phyloP scores from a whole-genome alignment of 2,113 vertebrate species.

The Cyprinodon tularosa region DNA sequence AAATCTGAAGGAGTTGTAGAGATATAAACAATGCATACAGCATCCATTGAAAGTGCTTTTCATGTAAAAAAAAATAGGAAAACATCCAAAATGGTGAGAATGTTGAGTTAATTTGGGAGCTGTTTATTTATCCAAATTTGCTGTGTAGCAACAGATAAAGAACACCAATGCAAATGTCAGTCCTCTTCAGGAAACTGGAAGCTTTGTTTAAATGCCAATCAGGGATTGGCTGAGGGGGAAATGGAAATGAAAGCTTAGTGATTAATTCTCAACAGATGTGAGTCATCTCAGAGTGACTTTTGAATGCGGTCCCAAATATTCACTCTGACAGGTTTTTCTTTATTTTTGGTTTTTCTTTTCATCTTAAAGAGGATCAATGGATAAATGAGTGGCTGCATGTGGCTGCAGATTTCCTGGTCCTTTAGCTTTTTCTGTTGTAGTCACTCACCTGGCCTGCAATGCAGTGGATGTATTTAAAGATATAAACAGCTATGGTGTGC shows the following conservation, averaged over 20 bases:
- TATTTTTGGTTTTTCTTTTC: constrained; percentile 18
- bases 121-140: constrained; percentile 40
- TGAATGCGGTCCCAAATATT: constrained; percentile 45
- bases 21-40: no score
- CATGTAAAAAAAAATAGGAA: not conserved
- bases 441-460: constrained; percentile 10
- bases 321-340: constrained; percentile 16
- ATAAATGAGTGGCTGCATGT: not conserved
- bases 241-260: constrained; percentile 47
- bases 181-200: constrained; percentile 45
- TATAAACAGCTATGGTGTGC: constrained; percentile 42
- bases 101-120: constrained; percentile 11
- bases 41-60: not conserved
- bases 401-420: not conserved
- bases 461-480: constrained; percentile 35
- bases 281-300: constrained; percentile 41
- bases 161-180: constrained; percentile 43
- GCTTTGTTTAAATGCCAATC: constrained; percentile 65
- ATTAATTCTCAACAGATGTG: constrained; percentile 54
- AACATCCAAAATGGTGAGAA: not conserved
- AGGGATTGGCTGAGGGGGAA: constrained; percentile 44
- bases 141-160: constrained; percentile 5
- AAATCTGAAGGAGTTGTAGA: no score
- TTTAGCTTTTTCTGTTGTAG: constrained; percentile 3
- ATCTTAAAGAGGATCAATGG: not conserved